Evolutionary conservation across 37 sponge, comb jelly and placozoan genomes (phyloP).

Genomic region (Chondrosia reniformis): DNA sequence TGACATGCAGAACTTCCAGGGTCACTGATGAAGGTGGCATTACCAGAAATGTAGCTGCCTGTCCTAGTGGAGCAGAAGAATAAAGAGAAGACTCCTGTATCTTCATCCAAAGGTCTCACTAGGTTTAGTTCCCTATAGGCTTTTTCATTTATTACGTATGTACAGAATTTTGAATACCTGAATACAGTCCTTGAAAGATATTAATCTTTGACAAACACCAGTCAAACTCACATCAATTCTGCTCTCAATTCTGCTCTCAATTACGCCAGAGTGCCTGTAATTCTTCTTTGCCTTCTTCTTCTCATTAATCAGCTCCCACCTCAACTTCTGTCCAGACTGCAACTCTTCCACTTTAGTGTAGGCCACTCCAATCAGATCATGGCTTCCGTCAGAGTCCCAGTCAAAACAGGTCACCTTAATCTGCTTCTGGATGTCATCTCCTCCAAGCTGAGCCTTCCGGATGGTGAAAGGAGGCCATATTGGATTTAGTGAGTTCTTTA

Average conservation of each 20-base stretch:
- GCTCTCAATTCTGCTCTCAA: conserved; percentile 39
- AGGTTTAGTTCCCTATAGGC: too few species aligned
- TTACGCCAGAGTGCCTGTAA: conserved; percentile 83
- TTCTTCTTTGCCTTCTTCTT: conserved; percentile 60
- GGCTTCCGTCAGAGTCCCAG: conserved; percentile 78
- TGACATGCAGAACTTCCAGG: too few species aligned
- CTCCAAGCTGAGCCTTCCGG: conserved; percentile 46
- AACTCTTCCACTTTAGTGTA: conserved; percentile 60
- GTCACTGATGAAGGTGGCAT: too few species aligned
- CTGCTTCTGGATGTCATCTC: conserved; percentile 40
- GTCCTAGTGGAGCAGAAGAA: too few species aligned
- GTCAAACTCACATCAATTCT: not conserved
- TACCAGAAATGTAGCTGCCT: too few species aligned
- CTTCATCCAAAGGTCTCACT: too few species aligned
- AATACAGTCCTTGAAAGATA: too few species aligned
- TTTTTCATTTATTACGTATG: too few species aligned
- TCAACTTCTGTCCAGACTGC: conserved; percentile 26
- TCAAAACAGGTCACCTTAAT: conserved; percentile 87
- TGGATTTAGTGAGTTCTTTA: conserved; percentile 91
- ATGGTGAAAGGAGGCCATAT: conserved; percentile 69
- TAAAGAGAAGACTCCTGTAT: too few species aligned
- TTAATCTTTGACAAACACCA: too few species aligned
- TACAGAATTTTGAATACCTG: too few species aligned
- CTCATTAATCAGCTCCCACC: conserved; percentile 67
- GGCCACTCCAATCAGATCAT: conserved; percentile 84